Evolutionary conservation across 2,888 invertebrate species (phyloP).

Genomic region (Branchellion lobata): DNA sequence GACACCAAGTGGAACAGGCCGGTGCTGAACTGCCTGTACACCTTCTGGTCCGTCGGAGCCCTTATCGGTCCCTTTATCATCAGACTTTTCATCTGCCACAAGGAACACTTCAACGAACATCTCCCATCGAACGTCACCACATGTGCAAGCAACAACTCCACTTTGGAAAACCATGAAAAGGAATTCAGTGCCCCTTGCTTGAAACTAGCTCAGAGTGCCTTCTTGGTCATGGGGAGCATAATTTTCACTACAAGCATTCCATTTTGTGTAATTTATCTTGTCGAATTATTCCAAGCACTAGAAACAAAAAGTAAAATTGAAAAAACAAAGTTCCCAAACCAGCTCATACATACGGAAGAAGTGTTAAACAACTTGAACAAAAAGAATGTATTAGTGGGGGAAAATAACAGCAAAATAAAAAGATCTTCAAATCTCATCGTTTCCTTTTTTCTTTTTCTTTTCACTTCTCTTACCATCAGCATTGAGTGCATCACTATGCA

Average conservation of each 20-base stretch:
- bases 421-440: background rate
- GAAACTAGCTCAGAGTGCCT: background rate
- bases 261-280: background rate
- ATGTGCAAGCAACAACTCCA: background rate
- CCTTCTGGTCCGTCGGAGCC: slow-evolving; percentile 12
- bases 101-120: background rate
- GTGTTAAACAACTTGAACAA: no score
- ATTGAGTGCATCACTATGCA: background rate
- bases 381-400: background rate
- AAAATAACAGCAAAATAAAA: background rate
- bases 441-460: background rate
- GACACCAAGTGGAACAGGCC: background rate
- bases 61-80: slow-evolving; percentile 2
- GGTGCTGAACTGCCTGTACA: background rate
- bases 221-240: background rate
- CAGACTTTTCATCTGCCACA: background rate
- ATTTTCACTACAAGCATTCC: background rate
- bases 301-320: background rate
- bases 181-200: background rate
- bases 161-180: background rate
- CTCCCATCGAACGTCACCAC: background rate
- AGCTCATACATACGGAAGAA: no score
- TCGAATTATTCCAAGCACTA: background rate
- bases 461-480: background rate
- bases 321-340: no score